Evolutionary conservation across 2,888 invertebrate genomes (phyloP), one percentile per base, ranked within the genome.

Genomic region (Troides oblongomaculatus): DNA sequence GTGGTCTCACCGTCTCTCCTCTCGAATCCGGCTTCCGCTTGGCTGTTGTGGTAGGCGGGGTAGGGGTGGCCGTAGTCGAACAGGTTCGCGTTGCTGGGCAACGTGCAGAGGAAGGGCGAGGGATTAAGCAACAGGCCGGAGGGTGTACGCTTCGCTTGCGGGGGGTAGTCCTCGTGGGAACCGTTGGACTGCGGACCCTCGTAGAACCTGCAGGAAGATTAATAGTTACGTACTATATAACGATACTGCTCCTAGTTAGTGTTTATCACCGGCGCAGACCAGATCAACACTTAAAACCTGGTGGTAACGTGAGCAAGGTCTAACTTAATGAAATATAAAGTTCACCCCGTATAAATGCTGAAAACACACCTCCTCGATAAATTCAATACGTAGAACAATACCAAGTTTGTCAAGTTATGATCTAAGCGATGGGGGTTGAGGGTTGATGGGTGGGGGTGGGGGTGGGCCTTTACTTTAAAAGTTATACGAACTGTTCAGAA

Each of bases 21-120:
- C 70, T 92, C 92, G 65, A 87, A 88, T 2, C 81, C 77, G 0
- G 74, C 78, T 7, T 89, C 83, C 0, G 76, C 80, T 36, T 83
- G 87, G 0, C 76, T 75, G 0, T 78, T 78, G 30, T 90, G 90
- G 76, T 88, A 89, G 0, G 79, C 78, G 64, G 86, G 90, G 74
- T 91, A 92, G 8, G 91, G 88, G 67, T 92, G 92, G 0, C 85
- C 80, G 76, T 94, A 94, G 75, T 94, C 94, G 76, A 94, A 94
- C 62, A 94, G 86, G 68, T 93, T 94, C 6, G 93, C 90, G 77
- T 92, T 93, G 72, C 89, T 87, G 1, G 91, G 91, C 73, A 91
- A 76, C 1, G 91, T 89, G 78, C 88, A 93, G 7, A 89, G 75
- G 78, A 93, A 89, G 0, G 91, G 90, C 0, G 92, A 88, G 0